Conservation (phyloP, 2,797 vertebrate species). For the Enteromius treurensis region DNA sequence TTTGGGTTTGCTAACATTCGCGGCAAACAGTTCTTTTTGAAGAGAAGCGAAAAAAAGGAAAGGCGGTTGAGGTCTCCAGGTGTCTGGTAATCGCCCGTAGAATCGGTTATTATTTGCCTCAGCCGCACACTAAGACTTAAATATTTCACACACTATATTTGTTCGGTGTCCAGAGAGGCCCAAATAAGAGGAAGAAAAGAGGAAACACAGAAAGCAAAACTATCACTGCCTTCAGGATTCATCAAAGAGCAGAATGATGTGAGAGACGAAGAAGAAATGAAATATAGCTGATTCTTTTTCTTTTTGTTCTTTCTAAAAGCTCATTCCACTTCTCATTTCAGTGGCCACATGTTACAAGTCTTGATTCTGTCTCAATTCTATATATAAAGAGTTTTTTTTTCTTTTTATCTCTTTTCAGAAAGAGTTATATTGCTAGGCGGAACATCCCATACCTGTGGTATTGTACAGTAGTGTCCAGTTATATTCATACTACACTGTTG, state of each 20-base stretch:
- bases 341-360: conserved; percentile 39
- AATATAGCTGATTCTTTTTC: conserved; percentile 33
- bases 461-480: neutral
- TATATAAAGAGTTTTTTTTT: conserved; percentile 20
- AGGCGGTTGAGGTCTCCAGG: conserved; percentile 78
- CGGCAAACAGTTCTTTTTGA: conserved; percentile 86
- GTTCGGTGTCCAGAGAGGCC: neutral
- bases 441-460: neutral
- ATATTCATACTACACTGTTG: neutral
- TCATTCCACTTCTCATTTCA: conserved; percentile 56
- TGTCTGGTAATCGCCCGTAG: conserved; percentile 88
- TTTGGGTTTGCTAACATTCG: conserved; percentile 89
- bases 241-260: conserved; percentile 53
- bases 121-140: conserved; percentile 85
- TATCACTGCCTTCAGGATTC: conserved; percentile 58
- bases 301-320: conserved; percentile 45
- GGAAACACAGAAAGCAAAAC: conserved; percentile 42
- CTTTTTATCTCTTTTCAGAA: neutral
- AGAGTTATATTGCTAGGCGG: conserved; percentile 28
- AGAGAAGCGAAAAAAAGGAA: conserved; percentile 48
- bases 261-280: conserved; percentile 46
- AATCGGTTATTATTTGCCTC: conserved; percentile 85
- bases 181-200: conserved; percentile 43
- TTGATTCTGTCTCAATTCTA: conserved; percentile 52
- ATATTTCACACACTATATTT: conserved; percentile 62